Evolutionary conservation across 2,888 invertebrate species (phyloP).

Genomic region (Crepidodera aurea): DNA sequence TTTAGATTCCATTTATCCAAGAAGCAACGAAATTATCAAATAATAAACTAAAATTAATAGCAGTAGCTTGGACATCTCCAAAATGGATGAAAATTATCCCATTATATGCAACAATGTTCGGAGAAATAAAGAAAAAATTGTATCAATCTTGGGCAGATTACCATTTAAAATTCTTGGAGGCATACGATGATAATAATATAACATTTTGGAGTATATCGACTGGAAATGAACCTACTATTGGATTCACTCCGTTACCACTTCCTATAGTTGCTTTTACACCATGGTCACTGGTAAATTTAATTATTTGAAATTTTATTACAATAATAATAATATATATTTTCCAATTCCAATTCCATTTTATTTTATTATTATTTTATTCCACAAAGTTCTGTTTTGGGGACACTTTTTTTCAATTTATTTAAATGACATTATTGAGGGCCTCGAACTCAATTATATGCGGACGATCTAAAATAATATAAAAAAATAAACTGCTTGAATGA

Average conservation of each 20-base stretch:
- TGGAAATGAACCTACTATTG: constrained; percentile 85
- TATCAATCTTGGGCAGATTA: constrained; percentile 86
- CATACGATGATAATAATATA: constrained; percentile 73
- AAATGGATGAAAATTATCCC: constrained; percentile 63
- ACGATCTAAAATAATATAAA: too few relatives aligned
- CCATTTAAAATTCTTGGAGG: constrained; percentile 79
- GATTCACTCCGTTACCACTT: constrained; percentile 47
- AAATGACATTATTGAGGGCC: too few relatives aligned
- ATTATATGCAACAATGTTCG: constrained; percentile 50
- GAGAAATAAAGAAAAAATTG: constrained; percentile 55
- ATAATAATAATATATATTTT: background rate
- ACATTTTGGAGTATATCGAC: constrained; percentile 85
- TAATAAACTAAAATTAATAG: constrained; percentile 58
- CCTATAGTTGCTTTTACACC: constrained; percentile 21
- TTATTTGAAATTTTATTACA: background rate
- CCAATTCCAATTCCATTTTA: too few relatives aligned
- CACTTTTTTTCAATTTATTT: too few relatives aligned
- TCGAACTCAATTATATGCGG: too few relatives aligned
- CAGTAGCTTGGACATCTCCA: constrained; percentile 64
- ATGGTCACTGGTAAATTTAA: constrained; percentile 10
- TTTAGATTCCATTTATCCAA: constrained; percentile 27
- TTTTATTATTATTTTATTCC: too few relatives aligned
- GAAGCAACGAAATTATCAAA: constrained; percentile 3
- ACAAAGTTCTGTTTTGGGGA: too few relatives aligned
- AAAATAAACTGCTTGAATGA: too few relatives aligned